Base-by-base conservation (phyloP, 2,113 vertebrate genomes). In the Heptranchias perlo region DNA sequence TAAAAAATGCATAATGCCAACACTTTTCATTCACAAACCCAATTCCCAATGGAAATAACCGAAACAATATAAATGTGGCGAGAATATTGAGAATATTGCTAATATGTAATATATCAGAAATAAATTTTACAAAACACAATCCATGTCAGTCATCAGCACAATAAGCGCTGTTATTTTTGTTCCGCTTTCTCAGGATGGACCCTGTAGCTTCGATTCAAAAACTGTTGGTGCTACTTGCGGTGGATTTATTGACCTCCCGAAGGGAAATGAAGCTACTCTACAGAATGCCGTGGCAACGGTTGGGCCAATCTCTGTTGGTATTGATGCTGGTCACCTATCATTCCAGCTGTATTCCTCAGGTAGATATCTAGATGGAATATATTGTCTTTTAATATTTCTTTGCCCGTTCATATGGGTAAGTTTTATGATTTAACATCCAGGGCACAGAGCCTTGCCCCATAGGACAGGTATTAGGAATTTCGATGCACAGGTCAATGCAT, bases 281-380 rank as follows among this genome's bases (percentile, higher is more conserved):
- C 35, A 96, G 35, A 0, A 10, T 18, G 76, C 96, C 54, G 96
- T 82, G 16, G 96, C 96, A 1, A 8, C 10, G 23, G 0, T 16
- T 23, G 96, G 96, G 25, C 96, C 96, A 54, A 58, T 96, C 31
- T 96, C 96, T n/a, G 35, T 96, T 73, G 96, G 23, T 39, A 96
- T 96, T 78, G 96, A 96, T 58, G 96, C 96, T 3, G 35, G 52
- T 23, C 49, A 13, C 5, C 1, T 1, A 13, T 86, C 96, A 14
- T 96, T 96, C 96, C 73, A 61, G 76, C 14, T 86, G 1, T 96
- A 96, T 73, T 62, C 73, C 73, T 61, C 52, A 64, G 96, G 96
- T 96, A 96, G 49, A 35, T 21, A 23, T 25, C 35, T 76, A 5
- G 47, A 52, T 89, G 49, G 23, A 89, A 89, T 49, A 47, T 13